Conservation (phyloP, 2,888 invertebrate species). For the Oxytorus armatus region DNA sequence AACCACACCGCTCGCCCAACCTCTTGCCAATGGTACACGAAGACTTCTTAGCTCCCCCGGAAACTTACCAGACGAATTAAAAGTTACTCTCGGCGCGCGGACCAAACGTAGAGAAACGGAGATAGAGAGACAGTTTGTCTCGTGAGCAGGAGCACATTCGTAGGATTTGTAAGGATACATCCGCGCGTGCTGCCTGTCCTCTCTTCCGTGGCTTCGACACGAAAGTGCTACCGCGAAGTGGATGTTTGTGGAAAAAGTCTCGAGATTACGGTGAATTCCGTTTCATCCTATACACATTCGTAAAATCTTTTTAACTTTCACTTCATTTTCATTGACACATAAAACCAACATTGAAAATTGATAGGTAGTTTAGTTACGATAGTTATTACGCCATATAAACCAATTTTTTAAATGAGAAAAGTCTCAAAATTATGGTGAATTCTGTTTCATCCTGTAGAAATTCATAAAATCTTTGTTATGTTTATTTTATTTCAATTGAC, state of each 20-base stretch:
- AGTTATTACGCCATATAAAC: no score
- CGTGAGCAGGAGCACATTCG: slow-evolving; percentile 40
- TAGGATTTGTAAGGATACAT: slow-evolving; percentile 73
- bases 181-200: slow-evolving; percentile 73
- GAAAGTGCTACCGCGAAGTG: slow-evolving; percentile 18
- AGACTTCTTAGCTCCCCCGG: slow-evolving; percentile 66
- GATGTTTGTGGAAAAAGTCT: slow-evolving; percentile 18
- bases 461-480: no score
- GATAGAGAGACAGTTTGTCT: slow-evolving; percentile 16
- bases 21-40: slow-evolving; percentile 7
- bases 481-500: no score
- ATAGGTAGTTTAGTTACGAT: no score
- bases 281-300: background rate
- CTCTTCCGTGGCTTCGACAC: slow-evolving; percentile 62
- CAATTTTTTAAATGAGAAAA: no score
- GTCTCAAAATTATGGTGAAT: no score
- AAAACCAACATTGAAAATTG: no score
- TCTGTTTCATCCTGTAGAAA: no score
- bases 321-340: no score
- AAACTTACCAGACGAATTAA: slow-evolving; percentile 81
- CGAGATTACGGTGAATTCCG: background rate
- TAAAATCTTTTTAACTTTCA: background rate
- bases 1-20: slow-evolving; percentile 65
- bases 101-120: slow-evolving; percentile 26
- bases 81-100: slow-evolving; percentile 71